Evolutionary conservation across 2,113 vertebrate species (phyloP).

Genomic region (Pelobates fuscus): DNA sequence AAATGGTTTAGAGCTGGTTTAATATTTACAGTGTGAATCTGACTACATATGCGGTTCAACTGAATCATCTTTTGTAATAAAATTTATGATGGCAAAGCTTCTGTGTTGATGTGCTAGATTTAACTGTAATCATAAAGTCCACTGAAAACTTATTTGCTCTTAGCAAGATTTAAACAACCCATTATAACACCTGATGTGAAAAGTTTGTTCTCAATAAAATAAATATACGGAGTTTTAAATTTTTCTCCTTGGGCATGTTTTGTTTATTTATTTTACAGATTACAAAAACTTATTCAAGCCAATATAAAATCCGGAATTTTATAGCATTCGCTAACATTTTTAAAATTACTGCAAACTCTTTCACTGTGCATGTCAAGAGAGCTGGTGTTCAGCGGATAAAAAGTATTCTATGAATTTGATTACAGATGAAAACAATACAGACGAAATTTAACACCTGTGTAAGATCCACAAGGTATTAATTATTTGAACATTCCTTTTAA

Average conservation of each 20-base stretch:
- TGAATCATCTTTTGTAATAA: constrained; percentile 69
- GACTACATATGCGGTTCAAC: constrained; percentile 74
- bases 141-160: constrained; percentile 77
- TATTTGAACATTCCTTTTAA: background rate
- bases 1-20: constrained; percentile 67
- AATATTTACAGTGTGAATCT: constrained; percentile 74
- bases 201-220: constrained; percentile 71
- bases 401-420: constrained; percentile 19
- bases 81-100: constrained; percentile 78
- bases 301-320: constrained; percentile 40
- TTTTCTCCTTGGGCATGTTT: constrained; percentile 59
- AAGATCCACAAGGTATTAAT: background rate
- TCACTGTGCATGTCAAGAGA: constrained; percentile 19
- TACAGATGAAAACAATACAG: background rate
- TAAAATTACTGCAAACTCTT: constrained; percentile 8
- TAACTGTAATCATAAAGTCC: constrained; percentile 71
- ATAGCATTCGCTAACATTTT: constrained; percentile 14
- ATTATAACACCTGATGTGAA: constrained; percentile 79
- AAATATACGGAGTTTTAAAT: constrained; percentile 74
- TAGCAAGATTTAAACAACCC: constrained; percentile 77
- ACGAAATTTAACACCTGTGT: background rate
- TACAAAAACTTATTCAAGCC: constrained; percentile 38
- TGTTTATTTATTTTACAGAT: constrained; percentile 50
- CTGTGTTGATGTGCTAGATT: constrained; percentile 69
- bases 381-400: constrained; percentile 21